These are phyloP conservation scores for Microcebus lehilahytsara DNA, from an alignment of 2,113 vertebrate genomes.

Conservation along the genomic window DNA sequence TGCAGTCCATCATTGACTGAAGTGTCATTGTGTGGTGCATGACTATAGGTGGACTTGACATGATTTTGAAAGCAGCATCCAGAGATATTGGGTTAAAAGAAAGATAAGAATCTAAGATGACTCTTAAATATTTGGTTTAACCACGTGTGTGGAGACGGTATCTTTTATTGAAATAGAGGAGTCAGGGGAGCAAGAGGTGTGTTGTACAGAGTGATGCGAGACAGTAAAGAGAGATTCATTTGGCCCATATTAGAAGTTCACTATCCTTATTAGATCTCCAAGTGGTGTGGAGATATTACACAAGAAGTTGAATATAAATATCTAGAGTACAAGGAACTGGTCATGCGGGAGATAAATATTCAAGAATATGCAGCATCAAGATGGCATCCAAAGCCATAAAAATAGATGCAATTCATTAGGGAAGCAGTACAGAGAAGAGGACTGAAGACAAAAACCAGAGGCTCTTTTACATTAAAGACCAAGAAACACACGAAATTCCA, in stretches of 20 bases:
- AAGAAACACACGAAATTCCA: neutral
- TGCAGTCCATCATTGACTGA: neutral
- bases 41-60: neutral
- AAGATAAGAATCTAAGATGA: neutral
- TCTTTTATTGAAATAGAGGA: neutral
- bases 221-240: neutral
- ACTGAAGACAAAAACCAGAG: neutral
- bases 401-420: neutral
- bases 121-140: neutral
- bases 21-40: neutral
- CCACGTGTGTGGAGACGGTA: neutral
- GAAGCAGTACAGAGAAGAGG: neutral
- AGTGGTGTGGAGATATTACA: neutral
- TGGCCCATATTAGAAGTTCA: neutral
- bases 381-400: neutral
- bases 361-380: neutral
- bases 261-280: neutral
- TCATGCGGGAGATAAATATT: neutral
- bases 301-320: neutral
- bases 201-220: accelerated
- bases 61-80: neutral
- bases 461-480: neutral
- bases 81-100: neutral
- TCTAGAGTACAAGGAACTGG: neutral
- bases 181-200: neutral